These are phyloP conservation scores for Dione juno DNA, from an alignment of 2,888 invertebrate species.

Conservation along the genomic window DNA sequence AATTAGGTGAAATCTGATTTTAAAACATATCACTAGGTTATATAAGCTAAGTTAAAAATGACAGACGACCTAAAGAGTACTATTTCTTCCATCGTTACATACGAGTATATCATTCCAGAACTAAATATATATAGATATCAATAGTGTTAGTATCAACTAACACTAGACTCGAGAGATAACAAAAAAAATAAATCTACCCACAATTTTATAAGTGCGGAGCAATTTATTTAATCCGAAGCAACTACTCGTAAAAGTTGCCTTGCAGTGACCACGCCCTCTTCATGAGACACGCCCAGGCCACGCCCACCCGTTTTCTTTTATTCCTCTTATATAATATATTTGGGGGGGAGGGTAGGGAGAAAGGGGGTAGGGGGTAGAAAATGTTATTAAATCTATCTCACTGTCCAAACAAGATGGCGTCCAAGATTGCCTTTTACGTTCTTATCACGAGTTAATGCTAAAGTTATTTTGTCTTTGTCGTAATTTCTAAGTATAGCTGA, in stretches of 20 bases:
- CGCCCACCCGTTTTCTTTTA: conserved; percentile 44
- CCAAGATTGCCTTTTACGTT: conserved; percentile 33
- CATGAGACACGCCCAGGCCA: conserved; percentile 44
- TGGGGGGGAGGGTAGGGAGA: conserved; percentile 58
- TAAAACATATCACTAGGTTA: too few relatives aligned
- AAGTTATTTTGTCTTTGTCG: neutral
- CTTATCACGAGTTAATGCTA: conserved; percentile 9
- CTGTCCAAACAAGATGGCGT: conserved; percentile 48
- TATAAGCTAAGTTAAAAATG: too few relatives aligned
- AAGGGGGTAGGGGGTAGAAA: conserved; percentile 63
- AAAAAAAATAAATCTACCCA: conserved; percentile 22
- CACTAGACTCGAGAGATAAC: neutral
- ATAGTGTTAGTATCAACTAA: too few relatives aligned
- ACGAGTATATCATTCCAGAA: too few relatives aligned
- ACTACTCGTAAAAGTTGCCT: conserved; percentile 38
- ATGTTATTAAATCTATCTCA: conserved; percentile 75
- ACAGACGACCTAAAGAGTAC: too few relatives aligned
- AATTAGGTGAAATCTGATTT: too few relatives aligned
- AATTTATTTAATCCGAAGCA: conserved; percentile 43
- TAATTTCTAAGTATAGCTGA: neutral
- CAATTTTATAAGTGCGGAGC: conserved; percentile 34
- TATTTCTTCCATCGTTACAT: neutral
- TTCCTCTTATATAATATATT: conserved; percentile 61
- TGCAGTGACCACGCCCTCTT: conserved; percentile 44
- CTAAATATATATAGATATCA: too few relatives aligned